A percentile compares a stretch with the other conserved stretches of the same genome.
These are phyloP conservation scores for Colostygia pectinataria DNA, from an alignment of 2,888 invertebrate species.

Conservation along the genomic window DNA sequence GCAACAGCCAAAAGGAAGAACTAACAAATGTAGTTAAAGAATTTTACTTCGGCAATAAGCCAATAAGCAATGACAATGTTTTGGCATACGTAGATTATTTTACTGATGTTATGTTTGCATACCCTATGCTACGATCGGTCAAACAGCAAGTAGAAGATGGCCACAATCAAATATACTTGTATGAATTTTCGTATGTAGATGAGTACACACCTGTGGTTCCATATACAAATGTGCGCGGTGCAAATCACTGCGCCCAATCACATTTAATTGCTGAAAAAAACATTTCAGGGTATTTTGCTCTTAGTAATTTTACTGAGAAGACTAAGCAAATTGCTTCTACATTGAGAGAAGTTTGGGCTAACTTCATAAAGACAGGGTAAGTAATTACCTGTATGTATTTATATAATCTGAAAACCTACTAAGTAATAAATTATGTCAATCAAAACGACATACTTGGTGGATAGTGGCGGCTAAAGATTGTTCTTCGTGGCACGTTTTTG, in stretches of 20 bases:
- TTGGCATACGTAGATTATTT: conserved; percentile 46
- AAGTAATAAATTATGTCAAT: too few species aligned
- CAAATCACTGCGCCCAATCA: conserved; percentile 44
- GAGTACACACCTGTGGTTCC: conserved; percentile 32
- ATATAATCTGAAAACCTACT: too few species aligned
- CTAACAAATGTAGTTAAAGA: conserved; percentile 44
- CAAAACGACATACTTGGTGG: too few species aligned
- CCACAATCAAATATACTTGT: conserved; percentile 44
- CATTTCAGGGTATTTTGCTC: background rate
- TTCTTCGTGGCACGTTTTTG: too few species aligned
- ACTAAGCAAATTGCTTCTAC: conserved; percentile 34
- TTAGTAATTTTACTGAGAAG: conserved; percentile 19
- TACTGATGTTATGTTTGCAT: conserved; percentile 43
- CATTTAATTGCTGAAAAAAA: conserved; percentile 36
- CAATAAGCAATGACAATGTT: conserved; percentile 37
- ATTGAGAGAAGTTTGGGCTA: conserved; percentile 47
- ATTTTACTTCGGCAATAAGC: conserved; percentile 46
- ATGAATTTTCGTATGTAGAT: conserved; percentile 46
- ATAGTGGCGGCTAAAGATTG: too few species aligned
- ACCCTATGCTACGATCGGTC: conserved; percentile 37
- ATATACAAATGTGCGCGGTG: conserved; percentile 41
- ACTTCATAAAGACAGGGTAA: conserved; percentile 53
- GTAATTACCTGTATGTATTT: conserved; percentile 13
- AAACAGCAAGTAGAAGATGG: conserved; percentile 41
- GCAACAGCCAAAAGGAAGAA: conserved; percentile 39